Evolutionary conservation across 1,140 invertebrate species (phyloP), one percentile per base, ranked within the genome.

Genomic region (Eciton burchellii): DNA sequence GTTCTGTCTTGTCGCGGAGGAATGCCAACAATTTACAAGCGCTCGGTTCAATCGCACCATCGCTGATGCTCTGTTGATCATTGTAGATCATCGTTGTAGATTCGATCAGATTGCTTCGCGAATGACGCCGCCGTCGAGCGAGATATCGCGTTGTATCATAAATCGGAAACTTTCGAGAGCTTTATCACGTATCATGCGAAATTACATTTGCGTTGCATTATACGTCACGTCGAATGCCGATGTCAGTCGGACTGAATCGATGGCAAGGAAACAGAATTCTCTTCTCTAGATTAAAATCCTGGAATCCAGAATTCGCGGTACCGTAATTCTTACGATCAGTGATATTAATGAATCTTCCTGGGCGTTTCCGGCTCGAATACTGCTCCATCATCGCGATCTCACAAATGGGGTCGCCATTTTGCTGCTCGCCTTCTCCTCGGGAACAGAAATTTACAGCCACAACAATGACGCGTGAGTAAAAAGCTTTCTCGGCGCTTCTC

Each of bases 361-460:
- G 3, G 49, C 24, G 41, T 11, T 24, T 43, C 9, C 6, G 35
- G 6, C 24, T 60, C n/a, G 43, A 68, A 66, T 1, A 54, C 3
- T 41, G 47, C 29, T 49, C 14, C 47, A 43, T 79, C 41, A 45
- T 68, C 49, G 8, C 12, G 74, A 19, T 68, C 6, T 56, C 21
- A 6, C 35, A 56, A 77, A 56, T 71, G 47, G 45, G 24, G 9
- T 49, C 26, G 66, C 49, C 49, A 21, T 66, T 26, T 56, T 21
- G n/a, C 9, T n/a, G 16, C 21, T 56, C 2, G 26, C 16, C 9
- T 43, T 14, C 54, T 24, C 11, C 21, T 26, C 1, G 16, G n/a
- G 66, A 66, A 77, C 9, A 70, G 16, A 54, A 70, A 79, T 68
- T 79, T 70, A 26, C 52, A 68, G 49, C 29, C 24, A n/a, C 49